A percentile compares a stretch with the other conserved stretches of the same genome.
These are phyloP conservation scores for Ptychochromis oligacanthus DNA, from an alignment of 2,113 vertebrate genomes.

Conservation along the genomic window DNA sequence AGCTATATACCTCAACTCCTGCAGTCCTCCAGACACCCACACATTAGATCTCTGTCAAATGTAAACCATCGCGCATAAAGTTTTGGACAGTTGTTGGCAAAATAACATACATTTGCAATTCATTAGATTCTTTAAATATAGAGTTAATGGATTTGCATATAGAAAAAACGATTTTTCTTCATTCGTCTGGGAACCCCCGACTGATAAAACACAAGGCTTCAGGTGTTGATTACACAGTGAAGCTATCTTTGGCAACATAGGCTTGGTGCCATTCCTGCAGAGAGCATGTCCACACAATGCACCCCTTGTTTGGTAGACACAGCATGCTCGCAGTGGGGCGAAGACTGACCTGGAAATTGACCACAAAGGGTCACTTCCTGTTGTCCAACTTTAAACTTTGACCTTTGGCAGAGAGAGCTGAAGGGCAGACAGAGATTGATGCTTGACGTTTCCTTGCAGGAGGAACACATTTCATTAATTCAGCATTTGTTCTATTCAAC, in stretches of 20 bases:
- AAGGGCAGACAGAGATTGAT: constrained; percentile 6
- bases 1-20: neutral
- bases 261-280: constrained; percentile 43
- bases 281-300: constrained; percentile 52
- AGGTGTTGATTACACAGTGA: constrained; percentile 39
- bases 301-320: constrained; percentile 53
- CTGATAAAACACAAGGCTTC: constrained; percentile 24
- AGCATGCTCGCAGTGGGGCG: constrained; percentile 45
- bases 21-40: neutral
- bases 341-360: constrained; percentile 68
- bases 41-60: neutral
- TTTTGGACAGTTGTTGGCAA: neutral
- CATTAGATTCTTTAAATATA: neutral
- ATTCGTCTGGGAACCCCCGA: neutral
- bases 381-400: constrained; percentile 73
- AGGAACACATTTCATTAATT: constrained; percentile 1
- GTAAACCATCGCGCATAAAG: neutral
- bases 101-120: neutral
- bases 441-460: too few species aligned
- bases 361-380: constrained; percentile 74
- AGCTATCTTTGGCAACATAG: constrained; percentile 36
- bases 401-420: constrained; percentile 34
- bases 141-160: neutral
- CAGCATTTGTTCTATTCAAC: neutral
- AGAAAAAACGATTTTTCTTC: neutral